These are phyloP conservation scores for Gobiocypris rarus DNA, from an alignment of 2,113 vertebrate genomes.

Conservation along the genomic window DNA sequence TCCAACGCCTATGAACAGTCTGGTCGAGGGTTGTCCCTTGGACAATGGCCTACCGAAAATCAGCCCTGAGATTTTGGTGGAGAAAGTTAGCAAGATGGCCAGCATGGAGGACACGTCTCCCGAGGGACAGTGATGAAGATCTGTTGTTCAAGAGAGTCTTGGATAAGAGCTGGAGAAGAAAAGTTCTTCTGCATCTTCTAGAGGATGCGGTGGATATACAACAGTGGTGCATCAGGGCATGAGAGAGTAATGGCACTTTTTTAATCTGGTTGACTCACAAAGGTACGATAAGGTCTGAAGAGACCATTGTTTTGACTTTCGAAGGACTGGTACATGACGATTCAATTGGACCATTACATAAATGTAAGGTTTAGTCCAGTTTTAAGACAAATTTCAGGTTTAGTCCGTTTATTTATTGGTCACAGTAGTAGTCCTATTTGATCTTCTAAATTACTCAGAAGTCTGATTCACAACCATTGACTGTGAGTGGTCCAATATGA, in stretches of 20 bases:
- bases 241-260: neutral
- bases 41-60: conserved; percentile 82
- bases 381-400: neutral
- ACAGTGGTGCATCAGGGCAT: neutral
- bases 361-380: no score
- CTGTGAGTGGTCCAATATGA: neutral
- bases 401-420: neutral
- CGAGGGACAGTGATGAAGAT: conserved; percentile 49
- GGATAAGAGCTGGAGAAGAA: neutral
- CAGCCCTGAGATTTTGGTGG: conserved; percentile 81
- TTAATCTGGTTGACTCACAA: conserved; percentile 3
- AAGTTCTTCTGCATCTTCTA: neutral
- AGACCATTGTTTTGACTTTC: conserved; percentile 14
- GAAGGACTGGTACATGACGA: neutral
- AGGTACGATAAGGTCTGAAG: conserved; percentile 28
- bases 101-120: conserved; percentile 39
- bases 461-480: no score
- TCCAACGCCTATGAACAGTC: conserved; percentile 94
- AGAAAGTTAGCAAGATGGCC: conserved; percentile 80
- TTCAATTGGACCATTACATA: neutral
- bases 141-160: neutral
- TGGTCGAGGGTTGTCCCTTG: conserved; percentile 93
- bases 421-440: neutral
- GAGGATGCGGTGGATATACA: conserved; percentile 19
- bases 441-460: neutral